phyloP scores from a whole-genome alignment of 2,888 invertebrate genomes.

The Folsomia candida region DNA sequence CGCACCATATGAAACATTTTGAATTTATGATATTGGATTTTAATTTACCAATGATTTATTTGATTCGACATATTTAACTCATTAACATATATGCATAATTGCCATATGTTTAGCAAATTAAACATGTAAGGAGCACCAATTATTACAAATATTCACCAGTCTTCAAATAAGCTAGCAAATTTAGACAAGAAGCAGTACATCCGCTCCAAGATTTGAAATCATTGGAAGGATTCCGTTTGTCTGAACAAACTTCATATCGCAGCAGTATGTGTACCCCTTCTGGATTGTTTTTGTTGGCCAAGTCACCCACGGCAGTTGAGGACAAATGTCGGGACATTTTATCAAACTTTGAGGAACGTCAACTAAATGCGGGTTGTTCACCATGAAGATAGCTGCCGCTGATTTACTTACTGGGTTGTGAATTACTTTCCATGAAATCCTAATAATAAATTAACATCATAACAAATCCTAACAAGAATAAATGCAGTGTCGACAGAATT shows the following conservation, averaged over 20 bases:
- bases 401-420: slow-evolving; percentile 58
- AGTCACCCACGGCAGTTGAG: slow-evolving; percentile 58
- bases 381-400: slow-evolving; percentile 63
- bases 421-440: slow-evolving; percentile 59
- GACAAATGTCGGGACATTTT: slow-evolving; percentile 60
- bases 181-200: not conserved
- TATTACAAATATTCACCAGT: too few relatives aligned
- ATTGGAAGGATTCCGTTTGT: slow-evolving; percentile 12
- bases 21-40: too few relatives aligned
- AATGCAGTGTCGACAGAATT: not conserved
- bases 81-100: too few relatives aligned
- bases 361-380: slow-evolving; percentile 63
- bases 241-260: slow-evolving; percentile 15
- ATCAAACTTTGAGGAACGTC: slow-evolving; percentile 50
- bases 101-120: too few relatives aligned
- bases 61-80: too few relatives aligned
- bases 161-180: not conserved
- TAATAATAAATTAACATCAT: slow-evolving; percentile 10
- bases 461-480: not conserved
- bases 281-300: slow-evolving; percentile 60
- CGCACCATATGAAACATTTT: too few relatives aligned
- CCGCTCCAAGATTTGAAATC: slow-evolving; percentile 12
- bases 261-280: slow-evolving; percentile 48
- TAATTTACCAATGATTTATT: too few relatives aligned
- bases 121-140: too few relatives aligned